A percentile compares a stretch with the other conserved stretches of the same genome.
Conservation (phyloP, 2,888 invertebrate genomes). For the Parnassius smintheus region DNA sequence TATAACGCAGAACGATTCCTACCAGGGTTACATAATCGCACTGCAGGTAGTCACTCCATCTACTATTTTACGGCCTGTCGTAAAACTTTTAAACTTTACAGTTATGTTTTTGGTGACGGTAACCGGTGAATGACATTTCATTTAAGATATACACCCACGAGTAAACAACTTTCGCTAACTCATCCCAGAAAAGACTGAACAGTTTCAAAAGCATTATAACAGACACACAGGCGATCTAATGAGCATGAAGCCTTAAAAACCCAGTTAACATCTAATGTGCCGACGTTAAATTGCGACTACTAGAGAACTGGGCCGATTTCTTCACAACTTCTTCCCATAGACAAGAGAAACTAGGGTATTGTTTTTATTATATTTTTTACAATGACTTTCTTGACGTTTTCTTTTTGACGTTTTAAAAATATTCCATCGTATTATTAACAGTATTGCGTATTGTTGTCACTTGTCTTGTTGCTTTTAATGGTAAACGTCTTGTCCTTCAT, state of each 20-base stretch:
- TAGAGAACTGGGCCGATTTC: conserved; percentile 48
- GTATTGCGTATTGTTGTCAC: too few species aligned
- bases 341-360: conserved; percentile 33
- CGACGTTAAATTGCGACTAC: conserved; percentile 33
- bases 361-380: conserved; percentile 27
- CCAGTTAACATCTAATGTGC: conserved; percentile 37
- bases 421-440: neutral
- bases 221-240: conserved; percentile 15
- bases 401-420: too few species aligned
- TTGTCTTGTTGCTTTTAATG: too few species aligned
- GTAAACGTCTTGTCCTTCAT: too few species aligned
- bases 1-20: too few species aligned
- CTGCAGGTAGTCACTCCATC: too few species aligned
- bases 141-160: neutral
- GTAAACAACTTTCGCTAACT: neutral
- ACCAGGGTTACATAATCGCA: too few species aligned
- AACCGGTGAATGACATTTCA: neutral
- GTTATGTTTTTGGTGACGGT: neutral
- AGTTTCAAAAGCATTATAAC: conserved; percentile 4
- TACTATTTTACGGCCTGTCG: neutral
- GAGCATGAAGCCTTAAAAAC: conserved; percentile 31
- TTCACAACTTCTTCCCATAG: conserved; percentile 50
- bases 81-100: neutral
- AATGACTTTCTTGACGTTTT: too few species aligned
- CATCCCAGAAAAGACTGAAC: neutral